These are phyloP conservation scores for Hypotaenidia philippensis DNA, from an alignment of 2,797 vertebrate genomes.

Conservation along the genomic window DNA sequence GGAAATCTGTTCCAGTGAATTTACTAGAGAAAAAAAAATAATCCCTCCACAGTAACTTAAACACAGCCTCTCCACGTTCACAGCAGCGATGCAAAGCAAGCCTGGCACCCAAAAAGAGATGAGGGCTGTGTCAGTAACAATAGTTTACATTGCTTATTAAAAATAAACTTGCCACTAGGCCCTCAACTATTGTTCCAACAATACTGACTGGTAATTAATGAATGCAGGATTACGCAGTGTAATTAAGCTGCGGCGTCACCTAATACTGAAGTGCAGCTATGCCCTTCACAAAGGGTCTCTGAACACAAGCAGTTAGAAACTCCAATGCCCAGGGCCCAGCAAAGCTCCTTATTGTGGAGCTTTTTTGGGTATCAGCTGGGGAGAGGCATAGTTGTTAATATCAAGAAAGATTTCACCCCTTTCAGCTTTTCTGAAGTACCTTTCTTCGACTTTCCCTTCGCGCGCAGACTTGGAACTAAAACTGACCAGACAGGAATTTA, in stretches of 20 bases:
- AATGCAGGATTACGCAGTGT: background rate
- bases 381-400: background rate
- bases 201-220: background rate
- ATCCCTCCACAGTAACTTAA: background rate
- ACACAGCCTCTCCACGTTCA: background rate
- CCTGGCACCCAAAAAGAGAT: background rate
- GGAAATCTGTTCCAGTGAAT: background rate
- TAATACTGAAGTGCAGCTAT: background rate
- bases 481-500: slow-evolving; percentile 50
- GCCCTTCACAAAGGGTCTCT: background rate
- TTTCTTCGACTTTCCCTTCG: background rate
- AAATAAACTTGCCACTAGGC: background rate
- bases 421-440: slow-evolving; percentile 5
- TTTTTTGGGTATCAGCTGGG: background rate
- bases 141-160: background rate
- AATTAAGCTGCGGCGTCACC: background rate
- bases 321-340: rapidly evolving
- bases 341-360: background rate
- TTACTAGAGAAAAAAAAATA: background rate
- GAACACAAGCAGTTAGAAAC: background rate
- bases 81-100: background rate
- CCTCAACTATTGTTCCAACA: background rate
- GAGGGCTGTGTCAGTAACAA: background rate
- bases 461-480: slow-evolving; percentile 41
- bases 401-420: background rate